Evolutionary conservation across 2,113 vertebrate species (phyloP), one percentile per base, ranked within the genome.

Genomic region (Capra hircus): DNA sequence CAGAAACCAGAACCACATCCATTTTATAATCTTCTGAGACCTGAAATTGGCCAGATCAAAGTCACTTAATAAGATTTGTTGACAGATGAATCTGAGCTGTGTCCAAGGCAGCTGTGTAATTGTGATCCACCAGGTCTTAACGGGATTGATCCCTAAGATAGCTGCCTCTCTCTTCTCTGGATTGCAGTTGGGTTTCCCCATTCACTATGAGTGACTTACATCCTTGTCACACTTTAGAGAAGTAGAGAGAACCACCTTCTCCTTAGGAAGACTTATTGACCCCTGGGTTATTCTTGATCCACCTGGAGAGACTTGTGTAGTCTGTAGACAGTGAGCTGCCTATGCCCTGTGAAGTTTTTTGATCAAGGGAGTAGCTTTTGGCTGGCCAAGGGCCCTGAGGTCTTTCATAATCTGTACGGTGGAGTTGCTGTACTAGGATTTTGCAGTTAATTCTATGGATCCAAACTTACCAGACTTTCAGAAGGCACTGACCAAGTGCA

Each of bases 41-140:
- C 15, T 71, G 52, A 64, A 91, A 60, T 88, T 90, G 81, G 28
- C 28, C 30, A 33, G 13, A 52, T 92, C 40, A 88, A 60, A 93
- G 40, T 81, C 27, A 95, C 62, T 89, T 95, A 53, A 45, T 94
- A 45, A 91, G 77, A 43, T 91, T 87, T 85, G 19, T 91, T 89
- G 88, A 83, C 77, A 91, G 17, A 90, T 88, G 62, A 91, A 87
- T 64, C 64, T 95, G 55, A 94, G 45, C 85, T 87, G 60, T 87
- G 57, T 15, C 25, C 11, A 64, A 50, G 67, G n/a, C 60, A 87
- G 30, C 12, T 48, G 60, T 81, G 59, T 84, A 94, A 1, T 96
- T 94, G 64, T 89, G 80, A 67, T 87, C 14, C 9, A 55, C 9
- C 21, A 40, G 27, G 30, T 71, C 43, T 95, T 82, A 93, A 87